Evolutionary conservation across 2,888 invertebrate genomes (phyloP).

Genomic region (Ectobius pallidus): DNA sequence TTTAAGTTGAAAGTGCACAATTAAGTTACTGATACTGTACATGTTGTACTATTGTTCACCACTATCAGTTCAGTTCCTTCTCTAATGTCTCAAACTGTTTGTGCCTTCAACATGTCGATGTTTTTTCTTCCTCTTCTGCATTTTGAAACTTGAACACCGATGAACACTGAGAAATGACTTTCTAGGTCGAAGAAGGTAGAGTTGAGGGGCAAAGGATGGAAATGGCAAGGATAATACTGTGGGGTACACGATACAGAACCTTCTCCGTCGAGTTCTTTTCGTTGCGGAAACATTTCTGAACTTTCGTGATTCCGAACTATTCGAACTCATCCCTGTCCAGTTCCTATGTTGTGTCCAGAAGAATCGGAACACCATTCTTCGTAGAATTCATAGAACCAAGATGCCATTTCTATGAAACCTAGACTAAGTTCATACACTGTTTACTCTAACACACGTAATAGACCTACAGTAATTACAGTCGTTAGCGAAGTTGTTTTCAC

Average conservation of each 20-base stretch:
- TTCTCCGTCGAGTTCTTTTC: slow-evolving; percentile 11
- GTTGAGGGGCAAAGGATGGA: not conserved
- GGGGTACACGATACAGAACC: not conserved
- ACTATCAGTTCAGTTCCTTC: slow-evolving; percentile 14
- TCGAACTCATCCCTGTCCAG: slow-evolving; percentile 12
- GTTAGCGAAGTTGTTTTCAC: not conserved
- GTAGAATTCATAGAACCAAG: not conserved
- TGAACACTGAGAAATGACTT: not conserved
- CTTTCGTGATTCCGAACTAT: not conserved
- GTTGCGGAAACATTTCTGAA: slow-evolving; percentile 16
- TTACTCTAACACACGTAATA: not conserved
- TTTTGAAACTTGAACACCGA: slow-evolving; percentile 12
- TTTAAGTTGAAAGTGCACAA: not conserved
- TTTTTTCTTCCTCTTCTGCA: slow-evolving; percentile 29
- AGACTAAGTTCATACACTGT: too few species aligned
- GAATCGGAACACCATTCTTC: not conserved
- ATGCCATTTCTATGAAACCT: slow-evolving; percentile 16
- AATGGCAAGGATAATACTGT: not conserved
- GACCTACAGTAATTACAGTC: not conserved
- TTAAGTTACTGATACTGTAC: not conserved
- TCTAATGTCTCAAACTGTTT: not conserved
- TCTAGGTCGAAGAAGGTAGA: not conserved
- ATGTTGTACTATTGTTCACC: not conserved
- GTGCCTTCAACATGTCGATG: not conserved
- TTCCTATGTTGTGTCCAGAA: not conserved